Base-by-base conservation (phyloP, 2,888 invertebrate genomes). In the Idaea aversata region DNA sequence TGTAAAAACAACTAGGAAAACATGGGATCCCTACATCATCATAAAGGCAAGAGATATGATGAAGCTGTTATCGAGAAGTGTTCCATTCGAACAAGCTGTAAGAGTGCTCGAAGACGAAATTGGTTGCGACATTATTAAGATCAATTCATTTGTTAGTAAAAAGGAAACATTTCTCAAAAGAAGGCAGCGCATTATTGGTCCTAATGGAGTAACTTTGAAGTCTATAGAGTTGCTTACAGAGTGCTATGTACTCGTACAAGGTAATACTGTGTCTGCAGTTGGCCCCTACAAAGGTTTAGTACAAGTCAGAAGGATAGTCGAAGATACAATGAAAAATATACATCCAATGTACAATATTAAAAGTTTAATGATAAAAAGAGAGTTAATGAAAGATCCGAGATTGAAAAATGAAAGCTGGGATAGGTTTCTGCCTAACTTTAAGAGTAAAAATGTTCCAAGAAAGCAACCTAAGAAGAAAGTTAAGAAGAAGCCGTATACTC, bases 311-410 rank as follows among this genome's bases (percentile, higher is more conserved):
- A 95, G 97, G 76, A 97, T 99, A 78, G 97, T 98, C 1, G 96
- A 97, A 81, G 99, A 99, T 77, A 99, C 99, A 0, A 99, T 99
- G 99, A 98, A 97, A 83, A 99, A 99, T 87, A 95, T 99, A 65
- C 99, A 99, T 93, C 99, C 99, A 0, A 98, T 99, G 86, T 99
- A 99, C 83, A 99, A 99, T 81, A 98, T 99, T 1, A 97, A 99
- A 93, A 97, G 98, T 3, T 88, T 99, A 63, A 99, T 99, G 99
- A 99, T 99, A 63, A 99, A 99, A 86, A 94, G 96, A 75, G 99
- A 99, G 88, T 88, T 99, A 65, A 96, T 97, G 78, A 99, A 98
- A 89, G 98, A 99, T 93, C 97, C 98, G 0, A 96, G 95, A 79
- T 86, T 99, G 65, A 97, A 96, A 84, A 96, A 97, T 86, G 98